Evolutionary conservation across 2,797 vertebrate species (phyloP).

Genomic region (Notamacropus eugenii): DNA sequence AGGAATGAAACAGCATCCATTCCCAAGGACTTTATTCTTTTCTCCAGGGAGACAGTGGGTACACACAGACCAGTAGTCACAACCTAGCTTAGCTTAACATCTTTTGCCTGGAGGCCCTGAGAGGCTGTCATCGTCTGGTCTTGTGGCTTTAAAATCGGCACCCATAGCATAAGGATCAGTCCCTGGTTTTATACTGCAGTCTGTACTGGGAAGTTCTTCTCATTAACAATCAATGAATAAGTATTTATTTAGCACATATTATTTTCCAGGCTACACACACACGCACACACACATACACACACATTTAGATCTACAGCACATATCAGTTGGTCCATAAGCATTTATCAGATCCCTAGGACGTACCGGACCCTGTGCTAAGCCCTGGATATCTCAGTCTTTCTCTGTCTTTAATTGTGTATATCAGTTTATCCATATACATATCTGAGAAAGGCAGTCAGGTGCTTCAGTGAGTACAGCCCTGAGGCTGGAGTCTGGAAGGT

Average conservation of each 20-base stretch:
- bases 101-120: not conserved
- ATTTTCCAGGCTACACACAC: not conserved
- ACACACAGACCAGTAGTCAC: fast-evolving
- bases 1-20: not conserved
- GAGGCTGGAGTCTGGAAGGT: too few species aligned
- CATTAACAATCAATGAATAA: not conserved
- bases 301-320: not conserved
- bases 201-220: not conserved
- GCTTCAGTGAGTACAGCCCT: too few species aligned
- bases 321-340: not conserved
- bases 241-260: not conserved
- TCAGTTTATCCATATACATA: not conserved
- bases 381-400: not conserved
- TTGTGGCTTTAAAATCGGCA: not conserved
- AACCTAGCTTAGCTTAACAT: not conserved
- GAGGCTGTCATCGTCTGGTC: not conserved
- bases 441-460: too few species aligned
- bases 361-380: not conserved
- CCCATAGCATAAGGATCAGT: not conserved
- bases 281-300: not conserved
- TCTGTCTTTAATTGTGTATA: not conserved
- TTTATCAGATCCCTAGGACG: not conserved
- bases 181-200: not conserved
- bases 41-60: too few species aligned
- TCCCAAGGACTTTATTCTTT: not conserved